Evolutionary conservation across 2,888 invertebrate genomes (phyloP), one percentile per base, ranked within the genome.

Genomic region (Mythimna ferrago): DNA sequence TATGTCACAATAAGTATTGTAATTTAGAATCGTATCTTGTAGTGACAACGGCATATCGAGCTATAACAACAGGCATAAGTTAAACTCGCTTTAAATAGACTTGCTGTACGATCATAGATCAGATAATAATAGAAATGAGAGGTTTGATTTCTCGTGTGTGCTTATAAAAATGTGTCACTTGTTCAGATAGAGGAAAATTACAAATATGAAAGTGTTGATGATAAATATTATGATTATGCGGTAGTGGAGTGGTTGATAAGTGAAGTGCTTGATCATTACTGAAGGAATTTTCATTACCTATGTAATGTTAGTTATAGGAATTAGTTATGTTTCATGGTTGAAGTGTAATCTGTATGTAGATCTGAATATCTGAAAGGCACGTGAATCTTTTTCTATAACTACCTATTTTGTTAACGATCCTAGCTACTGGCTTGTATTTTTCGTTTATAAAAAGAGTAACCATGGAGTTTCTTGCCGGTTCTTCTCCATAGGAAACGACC

Each of bases 101-200:
- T 53, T 26, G 38, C 2, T 2, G 21, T n/a, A 26, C 0, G 2
- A 10, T 14, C 1, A 19, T 3, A 35, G 5, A 5, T 35, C 19
- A 26, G 35, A 19, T 10, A 26, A n/a, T 26, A 38, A 19, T 41
- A 2, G 35, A 21, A 41, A 6, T 10, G 3, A 3, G 14, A n/a
- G 14, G 5, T 6, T 1, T 61, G 7, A 64, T 7, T 14, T 10
- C 4, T 35, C 10, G 11, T 1, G 5, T 41, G 11, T 19, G 14
- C 66, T 48, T 32, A 35, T 60, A 63, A 63, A 66, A 83, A 83
- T 83, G 67, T 76, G 77, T 70, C 76, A 84, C 44, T 35, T 5
- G 7, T 44, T 68, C 69, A 84, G 67, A 58, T 58, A 38, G 60
- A 60, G 80, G 80, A 81, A 81, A 81, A 84, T 81, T 81, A 84